Conservation (phyloP, 2,113 vertebrate species). For the Centropus bengalensis region DNA sequence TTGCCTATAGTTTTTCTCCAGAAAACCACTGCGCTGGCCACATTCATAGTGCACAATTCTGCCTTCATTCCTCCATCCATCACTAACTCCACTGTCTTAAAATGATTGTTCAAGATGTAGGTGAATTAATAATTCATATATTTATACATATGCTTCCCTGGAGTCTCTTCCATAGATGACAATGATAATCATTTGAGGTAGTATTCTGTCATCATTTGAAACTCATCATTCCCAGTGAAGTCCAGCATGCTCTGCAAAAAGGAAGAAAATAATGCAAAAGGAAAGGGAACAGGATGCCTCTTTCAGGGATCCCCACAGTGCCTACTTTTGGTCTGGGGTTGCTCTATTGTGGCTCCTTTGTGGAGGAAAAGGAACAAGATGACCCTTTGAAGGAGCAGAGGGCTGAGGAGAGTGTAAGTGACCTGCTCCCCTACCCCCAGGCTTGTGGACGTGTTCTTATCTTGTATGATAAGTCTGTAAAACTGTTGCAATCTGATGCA, state of each 20-base stretch:
- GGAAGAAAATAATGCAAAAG: background rate
- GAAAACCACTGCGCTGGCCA: background rate
- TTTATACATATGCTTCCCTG: background rate
- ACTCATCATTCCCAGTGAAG: background rate
- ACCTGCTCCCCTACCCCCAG: background rate
- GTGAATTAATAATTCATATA: background rate
- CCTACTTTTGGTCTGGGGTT: background rate
- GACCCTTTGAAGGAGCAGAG: fast-evolving
- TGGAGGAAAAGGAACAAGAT: background rate
- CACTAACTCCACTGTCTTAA: background rate
- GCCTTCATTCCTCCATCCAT: background rate
- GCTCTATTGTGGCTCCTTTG: background rate
- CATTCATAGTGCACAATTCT: fast-evolving
- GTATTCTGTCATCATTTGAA: background rate
- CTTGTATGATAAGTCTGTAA: background rate
- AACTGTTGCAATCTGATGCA: background rate
- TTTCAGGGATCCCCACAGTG: background rate
- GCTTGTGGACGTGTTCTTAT: background rate
- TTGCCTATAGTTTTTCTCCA: background rate
- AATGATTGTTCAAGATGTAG: background rate
- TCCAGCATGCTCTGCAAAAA: background rate
- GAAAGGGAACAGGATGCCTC: background rate
- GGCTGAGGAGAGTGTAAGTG: fast-evolving
- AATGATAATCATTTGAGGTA: background rate
- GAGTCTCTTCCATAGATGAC: background rate